Base-by-base conservation (phyloP, 2,888 invertebrate species). In the Agrilus mali region DNA sequence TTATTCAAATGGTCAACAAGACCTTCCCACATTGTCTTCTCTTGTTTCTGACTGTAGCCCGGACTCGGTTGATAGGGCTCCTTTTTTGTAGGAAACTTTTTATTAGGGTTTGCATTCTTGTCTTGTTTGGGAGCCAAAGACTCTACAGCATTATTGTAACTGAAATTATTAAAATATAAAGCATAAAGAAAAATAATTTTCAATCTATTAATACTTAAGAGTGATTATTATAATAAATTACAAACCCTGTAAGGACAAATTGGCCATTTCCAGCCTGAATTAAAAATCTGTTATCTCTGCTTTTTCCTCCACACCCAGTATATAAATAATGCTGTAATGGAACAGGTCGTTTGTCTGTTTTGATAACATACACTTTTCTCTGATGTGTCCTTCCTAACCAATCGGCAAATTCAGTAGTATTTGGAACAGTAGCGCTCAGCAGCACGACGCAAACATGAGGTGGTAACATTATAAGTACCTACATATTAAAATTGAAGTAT, bases 341-440 rank as follows among this genome's bases (percentile, higher is more conserved):
- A 1, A 99, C 93, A 0, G 98, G 98, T 43, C 98, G 73, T 58
- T 93, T 88, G 0, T 78, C 69, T 0, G 98, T 99, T 46, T 86
- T 90, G 10, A 98, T 89, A 0, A 99, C 97, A 60, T 86, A 94
- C 43, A 86, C 86, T 61, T 87, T 90, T 46, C 87, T 77, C 56
- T 86, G 82, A 66, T 89, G 88, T 1, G 85, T 89, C 50, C 80
- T 76, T 0, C 90, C 90, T 27, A 92, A 83, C 92, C 92, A 92
- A 61, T 88, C 82, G 0, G 98, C 98, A 68, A 98, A 92, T 65
- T 96, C 89, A 47, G 92, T 71, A 0, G 93, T 87, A 65, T 99
- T 99, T 0, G 97, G 97, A 17, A 97, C 97, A 0, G 98, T 99
- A 1, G 98, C 98, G 61, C 94, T 95, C 36, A 99, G 69, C 80